Conservation (phyloP, 2,797 vertebrate species). For the Sus cebifrons region DNA sequence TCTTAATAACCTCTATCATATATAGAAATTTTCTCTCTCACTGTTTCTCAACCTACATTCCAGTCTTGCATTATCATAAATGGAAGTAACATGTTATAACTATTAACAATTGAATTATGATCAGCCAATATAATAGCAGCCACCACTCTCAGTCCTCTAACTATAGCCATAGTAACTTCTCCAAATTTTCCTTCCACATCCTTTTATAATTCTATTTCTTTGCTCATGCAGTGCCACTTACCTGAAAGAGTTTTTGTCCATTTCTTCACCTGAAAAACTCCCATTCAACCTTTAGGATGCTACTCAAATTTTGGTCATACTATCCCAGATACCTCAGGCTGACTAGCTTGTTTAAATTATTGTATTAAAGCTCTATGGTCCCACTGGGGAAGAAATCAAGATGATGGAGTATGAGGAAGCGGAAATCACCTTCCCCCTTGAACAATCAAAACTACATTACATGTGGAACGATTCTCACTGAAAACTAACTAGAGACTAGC, state of each 20-base stretch:
- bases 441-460: too few species aligned
- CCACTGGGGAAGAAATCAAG: too few species aligned
- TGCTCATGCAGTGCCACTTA: neutral
- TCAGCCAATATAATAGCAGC: neutral
- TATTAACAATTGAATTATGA: neutral
- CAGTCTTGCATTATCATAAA: neutral
- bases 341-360: neutral
- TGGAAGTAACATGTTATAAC: neutral
- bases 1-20: neutral
- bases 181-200: neutral
- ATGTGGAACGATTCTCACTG: too few species aligned
- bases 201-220: neutral
- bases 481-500: too few species aligned
- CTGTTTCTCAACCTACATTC: neutral
- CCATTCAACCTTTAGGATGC: neutral
- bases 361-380: neutral
- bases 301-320: neutral
- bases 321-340: neutral
- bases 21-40: neutral
- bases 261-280: neutral
- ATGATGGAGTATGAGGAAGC: too few species aligned
- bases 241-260: neutral
- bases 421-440: too few species aligned
- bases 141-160: neutral
- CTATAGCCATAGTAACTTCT: neutral